Evolutionary conservation across 2,888 invertebrate genomes (phyloP).

Genomic region (Rhogogaster chlorosoma): DNA sequence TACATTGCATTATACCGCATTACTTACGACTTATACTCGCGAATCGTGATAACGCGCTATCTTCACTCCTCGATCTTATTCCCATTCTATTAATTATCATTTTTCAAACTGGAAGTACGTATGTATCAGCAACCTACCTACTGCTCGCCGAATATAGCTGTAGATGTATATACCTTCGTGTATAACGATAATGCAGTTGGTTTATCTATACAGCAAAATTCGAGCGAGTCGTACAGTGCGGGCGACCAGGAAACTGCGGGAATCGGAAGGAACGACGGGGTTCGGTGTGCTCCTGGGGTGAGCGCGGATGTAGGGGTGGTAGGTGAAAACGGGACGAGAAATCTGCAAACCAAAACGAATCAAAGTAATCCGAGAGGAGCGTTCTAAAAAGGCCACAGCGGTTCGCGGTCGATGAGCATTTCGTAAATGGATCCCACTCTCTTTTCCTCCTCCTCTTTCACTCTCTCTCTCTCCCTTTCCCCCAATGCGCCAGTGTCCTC

Average conservation of each 20-base stretch:
- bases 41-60: neutral
- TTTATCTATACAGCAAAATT: neutral
- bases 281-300: neutral
- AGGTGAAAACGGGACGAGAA: constrained; percentile 61
- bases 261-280: constrained; percentile 43
- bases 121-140: neutral
- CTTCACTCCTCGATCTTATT: neutral
- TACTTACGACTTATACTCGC: neutral
- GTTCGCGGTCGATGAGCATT: constrained; percentile 74
- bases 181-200: neutral
- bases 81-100: neutral
- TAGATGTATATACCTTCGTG: neutral
- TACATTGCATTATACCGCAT: constrained; percentile 16
- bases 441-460: constrained; percentile 49
- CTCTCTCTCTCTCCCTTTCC: constrained; percentile 53
- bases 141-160: neutral
- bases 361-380: constrained; percentile 74
- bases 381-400: constrained; percentile 69
- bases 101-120: neutral
- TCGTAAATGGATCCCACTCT: constrained; percentile 74
- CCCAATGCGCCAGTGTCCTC: constrained; percentile 54
- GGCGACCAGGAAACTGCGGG: neutral
- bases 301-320: neutral
- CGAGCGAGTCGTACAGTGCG: neutral
- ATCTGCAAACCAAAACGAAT: constrained; percentile 77